Percentiles rank a stretch among this genome's conserved stretches.
phyloP scores from a whole-genome alignment of 2,113 vertebrate species.

The Colinus virginianus region DNA sequence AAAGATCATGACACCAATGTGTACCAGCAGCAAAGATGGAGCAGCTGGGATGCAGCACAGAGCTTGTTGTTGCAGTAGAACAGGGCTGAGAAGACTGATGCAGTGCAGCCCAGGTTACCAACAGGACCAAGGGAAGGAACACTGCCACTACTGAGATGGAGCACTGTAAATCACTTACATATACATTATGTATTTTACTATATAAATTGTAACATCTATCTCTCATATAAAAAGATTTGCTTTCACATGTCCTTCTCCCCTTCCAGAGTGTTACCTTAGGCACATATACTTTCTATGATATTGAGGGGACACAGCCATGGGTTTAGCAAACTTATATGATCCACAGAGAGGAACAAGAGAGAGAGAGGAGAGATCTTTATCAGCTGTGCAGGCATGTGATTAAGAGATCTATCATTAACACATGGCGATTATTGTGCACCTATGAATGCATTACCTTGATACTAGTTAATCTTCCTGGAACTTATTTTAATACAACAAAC shows the following conservation, averaged over 20 bases:
- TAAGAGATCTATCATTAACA: slow-evolving; percentile 1
- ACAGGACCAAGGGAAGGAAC: background rate
- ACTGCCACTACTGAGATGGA: background rate
- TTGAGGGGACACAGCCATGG: background rate
- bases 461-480: background rate
- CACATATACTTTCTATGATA: background rate
- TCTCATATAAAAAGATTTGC: background rate
- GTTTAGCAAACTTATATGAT: background rate
- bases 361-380: background rate
- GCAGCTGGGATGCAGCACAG: background rate
- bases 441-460: background rate
- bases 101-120: background rate
- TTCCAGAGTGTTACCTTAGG: background rate
- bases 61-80: background rate
- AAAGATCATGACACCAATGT: background rate
- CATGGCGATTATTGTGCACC: background rate
- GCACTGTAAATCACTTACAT: accelerated
- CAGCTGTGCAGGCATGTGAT: background rate
- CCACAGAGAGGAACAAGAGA: background rate
- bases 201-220: accelerated
- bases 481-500: background rate
- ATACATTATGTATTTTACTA: background rate
- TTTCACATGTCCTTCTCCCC: background rate
- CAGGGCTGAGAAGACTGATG: background rate
- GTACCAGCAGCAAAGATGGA: background rate